Conservation (phyloP, 1,140 invertebrate species). For the Hestina assimilis region DNA sequence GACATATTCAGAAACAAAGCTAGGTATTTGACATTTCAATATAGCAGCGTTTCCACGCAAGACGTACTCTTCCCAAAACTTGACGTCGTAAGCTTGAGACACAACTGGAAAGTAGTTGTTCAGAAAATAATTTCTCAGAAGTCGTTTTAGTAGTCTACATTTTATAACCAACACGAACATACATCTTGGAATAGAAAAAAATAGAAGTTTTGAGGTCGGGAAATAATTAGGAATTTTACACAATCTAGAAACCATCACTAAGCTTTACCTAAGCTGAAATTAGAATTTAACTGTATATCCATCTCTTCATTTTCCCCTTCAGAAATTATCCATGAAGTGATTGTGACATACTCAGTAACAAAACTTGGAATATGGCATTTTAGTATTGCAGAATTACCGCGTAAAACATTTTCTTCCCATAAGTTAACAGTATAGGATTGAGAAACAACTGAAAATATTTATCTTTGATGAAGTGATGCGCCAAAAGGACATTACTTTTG, state of each 20-base stretch:
- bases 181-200: background rate
- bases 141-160: background rate
- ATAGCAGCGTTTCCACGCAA: slow-evolving; percentile 92
- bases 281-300: slow-evolving; percentile 63
- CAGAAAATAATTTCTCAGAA: background rate
- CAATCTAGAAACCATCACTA: background rate
- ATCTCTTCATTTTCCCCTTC: slow-evolving; percentile 72
- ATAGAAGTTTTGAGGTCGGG: too few relatives aligned
- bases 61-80: slow-evolving; percentile 93
- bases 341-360: slow-evolving; percentile 92
- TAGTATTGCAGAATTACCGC: slow-evolving; percentile 92
- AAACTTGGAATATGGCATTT: slow-evolving; percentile 96
- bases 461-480: background rate
- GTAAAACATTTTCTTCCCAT: slow-evolving; percentile 93
- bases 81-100: slow-evolving; percentile 90
- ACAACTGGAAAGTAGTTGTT: slow-evolving; percentile 82
- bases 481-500: slow-evolving; percentile 58
- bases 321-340: slow-evolving; percentile 91
- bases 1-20: slow-evolving; percentile 91
- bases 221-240: too few relatives aligned
- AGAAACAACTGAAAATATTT: slow-evolving; percentile 84
- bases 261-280: slow-evolving; percentile 61
- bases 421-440: slow-evolving; percentile 92
- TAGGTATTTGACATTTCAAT: slow-evolving; percentile 91
- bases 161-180: background rate